phyloP scores from a whole-genome alignment of 1,140 invertebrate species.

The Carposina sasakii region DNA sequence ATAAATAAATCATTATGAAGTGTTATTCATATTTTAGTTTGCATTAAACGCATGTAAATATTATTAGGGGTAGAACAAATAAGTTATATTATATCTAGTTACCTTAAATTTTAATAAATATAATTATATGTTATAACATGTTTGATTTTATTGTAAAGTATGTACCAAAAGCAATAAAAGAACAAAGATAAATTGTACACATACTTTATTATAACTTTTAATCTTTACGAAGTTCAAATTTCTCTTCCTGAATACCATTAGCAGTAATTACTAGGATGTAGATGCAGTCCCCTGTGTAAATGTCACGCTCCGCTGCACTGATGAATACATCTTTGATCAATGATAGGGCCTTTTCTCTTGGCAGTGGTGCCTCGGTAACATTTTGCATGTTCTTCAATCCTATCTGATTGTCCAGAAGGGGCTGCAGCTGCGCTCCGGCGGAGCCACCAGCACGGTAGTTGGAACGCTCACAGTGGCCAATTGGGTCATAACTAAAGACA shows the following conservation, averaged over 20 bases:
- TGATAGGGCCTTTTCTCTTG: conserved; percentile 85
- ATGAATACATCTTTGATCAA: conserved; percentile 97
- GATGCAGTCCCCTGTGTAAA: conserved; percentile 95
- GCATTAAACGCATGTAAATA: conserved; percentile 52
- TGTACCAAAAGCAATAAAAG: neutral
- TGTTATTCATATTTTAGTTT: conserved; percentile 32
- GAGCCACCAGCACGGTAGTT: conserved; percentile 90
- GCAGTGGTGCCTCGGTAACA: conserved; percentile 75
- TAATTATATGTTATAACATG: conserved; percentile 51
- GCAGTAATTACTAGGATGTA: conserved; percentile 92
- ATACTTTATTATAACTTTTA: conserved; percentile 63
- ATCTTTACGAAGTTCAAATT: conserved; percentile 84
- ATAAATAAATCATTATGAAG: conserved; percentile 50
- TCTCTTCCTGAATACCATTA: conserved; percentile 84
- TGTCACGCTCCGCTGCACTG: conserved; percentile 97
- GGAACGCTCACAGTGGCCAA: conserved; percentile 91
- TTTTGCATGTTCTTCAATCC: conserved; percentile 89
- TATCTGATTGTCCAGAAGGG: conserved; percentile 92
- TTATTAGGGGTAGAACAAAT: conserved; percentile 59
- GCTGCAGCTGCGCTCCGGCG: conserved; percentile 85
- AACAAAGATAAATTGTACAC: neutral
- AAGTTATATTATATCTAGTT: conserved; percentile 59
- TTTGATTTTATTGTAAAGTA: conserved; percentile 16
- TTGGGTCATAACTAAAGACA: conserved; percentile 97
- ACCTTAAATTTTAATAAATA: conserved; percentile 60